phyloP scores from a whole-genome alignment of 37 sponge, comb jelly and placozoan genomes.

The Eunapius fragilis region DNA sequence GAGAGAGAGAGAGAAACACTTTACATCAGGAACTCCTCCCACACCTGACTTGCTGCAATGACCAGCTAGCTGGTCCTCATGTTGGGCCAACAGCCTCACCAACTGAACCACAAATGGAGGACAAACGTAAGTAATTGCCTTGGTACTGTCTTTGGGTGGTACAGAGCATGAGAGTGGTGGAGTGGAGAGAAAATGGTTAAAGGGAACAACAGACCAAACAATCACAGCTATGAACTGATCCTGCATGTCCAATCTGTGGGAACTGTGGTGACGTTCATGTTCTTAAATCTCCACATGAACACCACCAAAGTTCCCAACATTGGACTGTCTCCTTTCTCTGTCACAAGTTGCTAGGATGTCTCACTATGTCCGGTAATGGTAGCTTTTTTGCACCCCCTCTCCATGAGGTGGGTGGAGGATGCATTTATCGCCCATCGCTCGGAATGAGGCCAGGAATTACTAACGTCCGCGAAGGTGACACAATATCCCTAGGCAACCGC shows the following conservation, averaged over 20 bases:
- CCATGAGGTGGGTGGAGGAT: background rate
- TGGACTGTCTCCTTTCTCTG: conserved; percentile 59
- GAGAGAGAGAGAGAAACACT: background rate
- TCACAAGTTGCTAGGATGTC: conserved; percentile 53
- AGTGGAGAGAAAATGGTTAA: no score
- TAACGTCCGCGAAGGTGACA: no score
- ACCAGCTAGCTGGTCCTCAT: conserved; percentile 38
- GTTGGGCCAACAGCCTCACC: conserved; percentile 28
- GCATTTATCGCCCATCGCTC: no score
- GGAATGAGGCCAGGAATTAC: no score
- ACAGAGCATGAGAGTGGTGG: no score
- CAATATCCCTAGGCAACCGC: no score
- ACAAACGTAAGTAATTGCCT: conserved; percentile 43
- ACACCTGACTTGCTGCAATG: conserved; percentile 23
- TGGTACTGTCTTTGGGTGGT: conserved; percentile 51
- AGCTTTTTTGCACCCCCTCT: background rate
- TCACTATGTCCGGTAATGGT: conserved; percentile 44
- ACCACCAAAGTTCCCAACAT: conserved; percentile 23
- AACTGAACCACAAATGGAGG: conserved; percentile 51
- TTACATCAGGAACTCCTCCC: conserved; percentile 34
- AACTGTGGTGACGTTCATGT: conserved; percentile 23
- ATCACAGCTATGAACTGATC: conserved; percentile 48
- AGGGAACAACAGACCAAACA: no score
- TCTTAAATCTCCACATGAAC: conserved; percentile 59
- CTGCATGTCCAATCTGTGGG: conserved; percentile 55